Evolutionary conservation across 2,113 vertebrate species (phyloP), one percentile per base, ranked within the genome.

Genomic region (Anoplopoma fimbria): DNA sequence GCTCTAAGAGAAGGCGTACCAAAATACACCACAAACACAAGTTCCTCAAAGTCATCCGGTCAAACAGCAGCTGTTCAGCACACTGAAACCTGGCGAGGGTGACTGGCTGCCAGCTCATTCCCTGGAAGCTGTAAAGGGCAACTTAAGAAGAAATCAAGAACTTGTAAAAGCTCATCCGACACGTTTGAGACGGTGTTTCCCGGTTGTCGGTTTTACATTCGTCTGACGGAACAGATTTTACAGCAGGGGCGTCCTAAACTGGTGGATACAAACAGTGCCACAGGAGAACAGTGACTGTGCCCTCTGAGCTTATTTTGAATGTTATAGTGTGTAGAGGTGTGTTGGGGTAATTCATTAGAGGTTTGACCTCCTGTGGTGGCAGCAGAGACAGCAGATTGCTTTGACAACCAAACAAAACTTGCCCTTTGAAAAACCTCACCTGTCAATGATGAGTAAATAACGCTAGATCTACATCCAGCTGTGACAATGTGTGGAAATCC

Each of bases 351-450:
- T 19, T 74, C 69, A 19, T 49, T 31, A 57, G 60, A 57, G 47
- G 23, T 31, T 86, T 83, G 53, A 49, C 45, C 40, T 49, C 12
- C 57, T 33, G 61, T 34, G 69, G 75, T 64, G 58, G 69, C 36
- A 34, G 51, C 27, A 62, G 57, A 82, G 23, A 58, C 27, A 79
- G 25, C 45, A 61, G 9, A 65, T 15, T 60, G 55, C 38, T 68
- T 65, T 74, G 79, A 47, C 68, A 82, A 84, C 84, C 57, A 77
- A 75, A 77, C 21, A 27, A 71, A 55, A 36, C 36, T 4, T 8
- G 29, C 2, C 42, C 9, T 27, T 65, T 38, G 38, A 27, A 61
- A 70, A 69, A 45, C 27, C 4, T 49, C 9, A 42, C 63, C 40
- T 68, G 25, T 47, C 51, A 84, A 57, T 57, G 14, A 74, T 64